Percentiles rank a stretch among this genome's conserved stretches.
These are phyloP conservation scores for Lutjanus erythropterus DNA, from an alignment of 2,113 vertebrate genomes.

Conservation along the genomic window DNA sequence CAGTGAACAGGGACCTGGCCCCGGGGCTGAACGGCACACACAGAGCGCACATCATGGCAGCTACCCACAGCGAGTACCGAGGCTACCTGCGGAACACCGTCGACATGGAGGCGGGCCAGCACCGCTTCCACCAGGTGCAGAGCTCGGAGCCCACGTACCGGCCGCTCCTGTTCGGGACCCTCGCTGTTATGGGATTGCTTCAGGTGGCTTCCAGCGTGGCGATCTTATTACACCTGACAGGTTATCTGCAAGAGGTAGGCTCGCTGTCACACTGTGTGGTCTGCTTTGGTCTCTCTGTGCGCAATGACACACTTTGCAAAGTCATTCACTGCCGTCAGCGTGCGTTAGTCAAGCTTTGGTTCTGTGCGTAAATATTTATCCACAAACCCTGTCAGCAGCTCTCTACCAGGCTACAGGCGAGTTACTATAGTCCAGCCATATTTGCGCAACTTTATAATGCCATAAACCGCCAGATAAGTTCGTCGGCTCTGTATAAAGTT, in stretches of 20 bases:
- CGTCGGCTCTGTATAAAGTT: background rate
- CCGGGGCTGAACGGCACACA: slow-evolving; percentile 51
- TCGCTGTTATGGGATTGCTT: slow-evolving; percentile 91
- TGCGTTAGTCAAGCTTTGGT: background rate
- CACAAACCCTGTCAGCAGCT: background rate
- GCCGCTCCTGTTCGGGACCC: slow-evolving; percentile 87
- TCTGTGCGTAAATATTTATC: slow-evolving; percentile 29
- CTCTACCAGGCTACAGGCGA: background rate
- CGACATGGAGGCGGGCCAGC: slow-evolving; percentile 81
- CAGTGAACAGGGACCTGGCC: slow-evolving; percentile 69
- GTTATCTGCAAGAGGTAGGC: slow-evolving; percentile 90
- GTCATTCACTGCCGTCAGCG: background rate
- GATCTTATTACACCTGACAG: slow-evolving; percentile 93
- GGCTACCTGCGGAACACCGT: slow-evolving; percentile 83
- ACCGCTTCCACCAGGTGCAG: slow-evolving; percentile 79
- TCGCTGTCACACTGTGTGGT: background rate
- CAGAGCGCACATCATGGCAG: slow-evolving; percentile 81
- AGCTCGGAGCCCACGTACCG: slow-evolving; percentile 83
- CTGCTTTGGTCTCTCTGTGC: background rate
- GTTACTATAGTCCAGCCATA: background rate
- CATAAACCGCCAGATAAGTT: slow-evolving; percentile 36
- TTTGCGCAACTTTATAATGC: slow-evolving; percentile 53
- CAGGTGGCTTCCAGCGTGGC: slow-evolving; percentile 96
- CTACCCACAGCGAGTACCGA: slow-evolving; percentile 83
- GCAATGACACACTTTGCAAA: background rate